These are phyloP conservation scores for Aurelia sp. DNA, from an alignment of 30 jellyfish, hydroid and myxozoan species.

Conservation along the genomic window DNA sequence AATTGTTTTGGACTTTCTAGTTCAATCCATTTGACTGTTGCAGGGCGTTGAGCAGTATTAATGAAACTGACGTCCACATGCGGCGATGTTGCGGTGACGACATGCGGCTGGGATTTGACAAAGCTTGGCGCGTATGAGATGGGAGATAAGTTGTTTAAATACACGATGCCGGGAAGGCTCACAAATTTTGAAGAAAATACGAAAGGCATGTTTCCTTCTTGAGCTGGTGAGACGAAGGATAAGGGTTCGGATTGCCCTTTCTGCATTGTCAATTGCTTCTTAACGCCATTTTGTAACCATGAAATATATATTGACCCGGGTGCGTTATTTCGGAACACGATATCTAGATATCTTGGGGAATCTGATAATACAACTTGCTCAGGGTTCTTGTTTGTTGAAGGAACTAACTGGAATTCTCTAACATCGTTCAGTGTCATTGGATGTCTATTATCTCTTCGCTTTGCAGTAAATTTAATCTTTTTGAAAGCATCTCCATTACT, in stretches of 20 bases:
- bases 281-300: not conserved
- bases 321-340: not conserved
- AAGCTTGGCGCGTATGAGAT: conserved; percentile 16
- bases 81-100: conserved; percentile 39
- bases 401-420: not conserved
- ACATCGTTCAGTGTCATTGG: conserved; percentile 12
- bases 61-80: conserved; percentile 7
- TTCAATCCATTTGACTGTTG: conserved; percentile 28
- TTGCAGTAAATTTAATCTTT: conserved; percentile 3
- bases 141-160: conserved; percentile 1
- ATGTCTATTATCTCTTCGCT: not conserved
- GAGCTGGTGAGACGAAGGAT: not conserved
- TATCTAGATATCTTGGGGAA: not conserved
- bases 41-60: conserved; percentile 2
- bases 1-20: not conserved
- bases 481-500: not conserved
- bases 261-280: not conserved
- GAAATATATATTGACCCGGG: not conserved
- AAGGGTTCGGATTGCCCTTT: not conserved
- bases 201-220: not conserved
- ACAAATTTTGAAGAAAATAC: conserved; percentile 1
- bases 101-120: not conserved
- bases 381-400: not conserved
- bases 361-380: not conserved
- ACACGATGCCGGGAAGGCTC: conserved; percentile 20